Evolutionary conservation across 2,797 vertebrate species (phyloP).

Genomic region (Melanotaenia trifasciata): DNA sequence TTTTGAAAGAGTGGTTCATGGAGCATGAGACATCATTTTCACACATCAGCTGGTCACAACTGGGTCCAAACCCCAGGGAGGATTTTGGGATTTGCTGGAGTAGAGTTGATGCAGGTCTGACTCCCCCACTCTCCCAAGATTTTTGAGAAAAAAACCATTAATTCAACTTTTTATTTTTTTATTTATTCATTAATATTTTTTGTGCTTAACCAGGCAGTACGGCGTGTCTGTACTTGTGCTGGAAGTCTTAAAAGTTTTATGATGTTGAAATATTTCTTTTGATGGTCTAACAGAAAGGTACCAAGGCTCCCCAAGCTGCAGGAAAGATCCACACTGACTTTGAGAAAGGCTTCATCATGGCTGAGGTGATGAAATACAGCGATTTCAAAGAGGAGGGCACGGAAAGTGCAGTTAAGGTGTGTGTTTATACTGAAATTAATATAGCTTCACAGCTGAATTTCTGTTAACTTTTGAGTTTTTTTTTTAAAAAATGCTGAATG

Average conservation of each 20-base stretch:
- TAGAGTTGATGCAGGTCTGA: no score
- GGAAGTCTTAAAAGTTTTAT: neutral
- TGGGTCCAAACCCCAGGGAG: no score
- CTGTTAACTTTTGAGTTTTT: neutral
- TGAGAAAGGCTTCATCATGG: slow-evolving; percentile 99
- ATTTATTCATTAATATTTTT: no score
- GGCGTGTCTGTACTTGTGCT: neutral
- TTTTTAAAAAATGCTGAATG: neutral
- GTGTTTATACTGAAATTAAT: slow-evolving; percentile 2
- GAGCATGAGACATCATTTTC: no score
- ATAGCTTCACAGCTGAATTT: neutral
- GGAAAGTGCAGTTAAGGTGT: slow-evolving; percentile 93
- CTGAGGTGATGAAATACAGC: slow-evolving; percentile 97
- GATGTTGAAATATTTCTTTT: neutral
- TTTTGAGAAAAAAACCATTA: no score
- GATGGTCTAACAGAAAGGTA: slow-evolving; percentile 90
- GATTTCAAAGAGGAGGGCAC: slow-evolving; percentile 99
- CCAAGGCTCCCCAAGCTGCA: slow-evolving; percentile 95
- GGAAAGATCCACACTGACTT: slow-evolving; percentile 99
- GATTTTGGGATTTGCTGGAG: no score
- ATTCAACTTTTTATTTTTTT: no score
- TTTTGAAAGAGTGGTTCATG: no score
- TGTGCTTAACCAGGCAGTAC: no score
- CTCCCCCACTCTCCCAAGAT: no score
- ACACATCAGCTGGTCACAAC: no score